Conservation (phyloP, 1,140 invertebrate species). For the Helicorthomorpha holstii region DNA sequence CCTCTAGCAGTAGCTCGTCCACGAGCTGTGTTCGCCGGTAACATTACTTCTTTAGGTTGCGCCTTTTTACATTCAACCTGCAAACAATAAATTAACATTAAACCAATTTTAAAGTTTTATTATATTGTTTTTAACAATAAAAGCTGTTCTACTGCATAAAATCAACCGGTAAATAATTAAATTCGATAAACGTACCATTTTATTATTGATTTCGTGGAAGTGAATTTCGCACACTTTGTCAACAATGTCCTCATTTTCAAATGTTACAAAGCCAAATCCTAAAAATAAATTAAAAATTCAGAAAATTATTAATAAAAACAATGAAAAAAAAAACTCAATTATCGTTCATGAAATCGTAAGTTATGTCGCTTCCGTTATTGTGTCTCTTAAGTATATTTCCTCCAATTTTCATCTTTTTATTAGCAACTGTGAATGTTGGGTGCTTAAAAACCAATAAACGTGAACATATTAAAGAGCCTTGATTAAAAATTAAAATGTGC, state of each 20-base stretch:
- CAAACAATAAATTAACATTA: neutral
- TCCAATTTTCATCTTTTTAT: too few relatives aligned
- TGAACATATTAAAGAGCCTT: too few relatives aligned
- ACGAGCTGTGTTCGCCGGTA: slow-evolving; percentile 82
- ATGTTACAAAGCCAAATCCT: slow-evolving; percentile 99
- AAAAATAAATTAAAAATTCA: slow-evolving; percentile 41
- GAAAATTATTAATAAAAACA: neutral
- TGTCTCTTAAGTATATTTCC: too few relatives aligned
- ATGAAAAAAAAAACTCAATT: slow-evolving; percentile 3
- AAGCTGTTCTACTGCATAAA: neutral
- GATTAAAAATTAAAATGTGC: too few relatives aligned
- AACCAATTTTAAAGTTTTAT: neutral
- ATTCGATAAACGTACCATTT: slow-evolving; percentile 81
- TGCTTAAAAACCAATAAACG: too few relatives aligned
- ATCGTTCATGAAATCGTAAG: neutral
- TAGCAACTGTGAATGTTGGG: too few relatives aligned
- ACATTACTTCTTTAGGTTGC: slow-evolving; percentile 98
- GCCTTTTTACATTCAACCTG: slow-evolving; percentile 99
- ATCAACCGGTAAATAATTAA: too few relatives aligned
- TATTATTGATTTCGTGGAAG: slow-evolving; percentile 99
- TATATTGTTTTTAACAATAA: neutral
- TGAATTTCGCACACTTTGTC: slow-evolving; percentile 99
- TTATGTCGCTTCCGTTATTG: too few relatives aligned
- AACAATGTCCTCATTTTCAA: slow-evolving; percentile 98
- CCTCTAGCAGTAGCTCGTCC: slow-evolving; percentile 76